Conservation (phyloP, 1,140 invertebrate species). For the Rhynchophorus ferrugineus region DNA sequence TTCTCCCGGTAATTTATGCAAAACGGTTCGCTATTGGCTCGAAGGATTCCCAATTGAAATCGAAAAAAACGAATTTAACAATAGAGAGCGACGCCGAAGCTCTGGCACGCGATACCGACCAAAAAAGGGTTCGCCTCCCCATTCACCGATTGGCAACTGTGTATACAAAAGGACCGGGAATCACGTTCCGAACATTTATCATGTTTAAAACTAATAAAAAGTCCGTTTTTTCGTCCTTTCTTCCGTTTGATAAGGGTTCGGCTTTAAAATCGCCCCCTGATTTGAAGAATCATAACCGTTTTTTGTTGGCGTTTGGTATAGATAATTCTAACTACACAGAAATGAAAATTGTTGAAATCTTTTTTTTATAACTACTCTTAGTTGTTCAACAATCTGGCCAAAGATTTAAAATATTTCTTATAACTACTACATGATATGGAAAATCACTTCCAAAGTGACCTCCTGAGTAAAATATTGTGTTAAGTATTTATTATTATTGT, state of each 20-base stretch:
- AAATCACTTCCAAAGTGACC: no score
- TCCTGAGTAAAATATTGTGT: no score
- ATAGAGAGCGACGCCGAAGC: constrained; percentile 20
- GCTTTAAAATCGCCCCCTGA: no score
- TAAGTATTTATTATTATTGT: no score
- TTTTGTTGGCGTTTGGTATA: no score
- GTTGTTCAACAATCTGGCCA: no score
- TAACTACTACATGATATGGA: no score
- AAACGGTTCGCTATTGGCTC: constrained; percentile 24
- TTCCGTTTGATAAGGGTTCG: constrained; percentile 5
- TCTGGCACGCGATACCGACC: constrained; percentile 29
- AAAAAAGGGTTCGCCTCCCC: constrained; percentile 23
- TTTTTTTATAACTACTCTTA: no score
- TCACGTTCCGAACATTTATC: constrained; percentile 15
- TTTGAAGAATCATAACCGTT: no score
- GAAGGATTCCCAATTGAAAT: constrained; percentile 22
- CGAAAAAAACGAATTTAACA: constrained; percentile 17
- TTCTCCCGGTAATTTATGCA: constrained; percentile 21
- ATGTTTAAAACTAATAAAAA: constrained; percentile 14
- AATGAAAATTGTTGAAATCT: no score
- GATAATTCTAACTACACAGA: no score
- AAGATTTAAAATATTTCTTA: no score
- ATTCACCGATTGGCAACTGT: constrained; percentile 11
- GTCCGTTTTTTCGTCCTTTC: constrained; percentile 6
- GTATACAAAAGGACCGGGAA: constrained; percentile 10